phyloP scores from a whole-genome alignment of 2,113 vertebrate genomes.

The Epinephelus moara region DNA sequence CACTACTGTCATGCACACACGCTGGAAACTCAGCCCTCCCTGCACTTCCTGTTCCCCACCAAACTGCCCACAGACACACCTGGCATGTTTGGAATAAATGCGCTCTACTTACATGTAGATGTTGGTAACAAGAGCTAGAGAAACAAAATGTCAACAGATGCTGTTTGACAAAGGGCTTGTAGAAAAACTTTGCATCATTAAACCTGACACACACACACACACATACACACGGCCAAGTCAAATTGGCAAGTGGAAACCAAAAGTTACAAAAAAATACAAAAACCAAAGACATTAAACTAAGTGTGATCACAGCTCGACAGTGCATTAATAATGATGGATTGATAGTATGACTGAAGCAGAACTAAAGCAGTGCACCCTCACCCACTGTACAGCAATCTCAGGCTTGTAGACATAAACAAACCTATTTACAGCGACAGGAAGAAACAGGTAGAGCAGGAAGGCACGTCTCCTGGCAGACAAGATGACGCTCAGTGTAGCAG shows the following conservation, averaged over 20 bases:
- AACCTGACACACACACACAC: not conserved
- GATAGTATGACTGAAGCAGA: not conserved
- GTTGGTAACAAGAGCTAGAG: not conserved
- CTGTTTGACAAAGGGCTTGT: not conserved
- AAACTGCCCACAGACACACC: too few relatives aligned
- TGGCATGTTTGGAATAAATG: not conserved
- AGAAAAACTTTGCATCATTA: slow-evolving; percentile 3
- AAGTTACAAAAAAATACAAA: slow-evolving; percentile 13
- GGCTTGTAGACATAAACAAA: slow-evolving; percentile 51
- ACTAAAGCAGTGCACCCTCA: not conserved
- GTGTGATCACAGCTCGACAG: not conserved
- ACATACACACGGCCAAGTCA: too few relatives aligned
- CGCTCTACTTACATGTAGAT: not conserved
- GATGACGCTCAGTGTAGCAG: slow-evolving; percentile 46
- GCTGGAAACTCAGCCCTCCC: too few relatives aligned
- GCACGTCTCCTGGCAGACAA: slow-evolving; percentile 52
- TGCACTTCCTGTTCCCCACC: too few relatives aligned
- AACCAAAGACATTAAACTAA: not conserved
- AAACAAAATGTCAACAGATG: not conserved
- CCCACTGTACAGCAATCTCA: not conserved
- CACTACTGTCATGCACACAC: too few relatives aligned
- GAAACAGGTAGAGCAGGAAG: slow-evolving; percentile 55
- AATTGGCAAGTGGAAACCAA: not conserved
- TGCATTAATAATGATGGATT: slow-evolving; percentile 35
- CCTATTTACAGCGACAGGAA: slow-evolving; percentile 56